Evolutionary conservation across 2,113 vertebrate species (phyloP), one percentile per base, ranked within the genome.

Genomic region (Eulemur rufifrons): DNA sequence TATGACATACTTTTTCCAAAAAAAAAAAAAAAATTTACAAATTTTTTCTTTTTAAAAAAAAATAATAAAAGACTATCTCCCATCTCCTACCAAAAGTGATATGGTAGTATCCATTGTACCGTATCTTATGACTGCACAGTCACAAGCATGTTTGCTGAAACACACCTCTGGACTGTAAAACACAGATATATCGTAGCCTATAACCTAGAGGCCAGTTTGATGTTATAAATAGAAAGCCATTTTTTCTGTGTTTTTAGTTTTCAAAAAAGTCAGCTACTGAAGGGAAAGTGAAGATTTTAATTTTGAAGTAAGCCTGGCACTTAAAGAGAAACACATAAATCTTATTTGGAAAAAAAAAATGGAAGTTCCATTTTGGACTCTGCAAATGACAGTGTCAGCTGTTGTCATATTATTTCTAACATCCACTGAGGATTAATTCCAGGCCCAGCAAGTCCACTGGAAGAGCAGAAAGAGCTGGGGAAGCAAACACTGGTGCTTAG

Each of bases 321-420:
- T 91, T 94, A 12, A 86, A 89, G 66, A 95, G 69, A 95, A 95
- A 94, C 45, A 63, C 25, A 69, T 69, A 83, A 92, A 59, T 95
- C 45, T 86, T 89, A 42, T 20, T 66, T 59, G 42, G 42, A 27
- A n/a, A 50, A 37, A 37, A 86, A 83, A 71, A 88, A 90, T 21
- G 37, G 15, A 95, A 87, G 61, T 39, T 95, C 77, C 69, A 81
- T 56, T 92, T 88, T 73, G 39, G 39, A 95, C 64, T 68, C 37
- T 73, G 23, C 63, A 96, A 90, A 85, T 95, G 85, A 27, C 12
- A 71, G 29, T 85, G 13, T 61, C 69, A 90, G 39, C 77, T 95
- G 64, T 88, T 95, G 78, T 95, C 74, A 90, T 56, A 64, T 29
- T 78, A 90, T 96, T 97, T 94, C 83, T 87, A 29, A 89, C n/a